Evolutionary conservation across 2,888 invertebrate genomes (phyloP).

Genomic region (Phaonia tiefii): DNA sequence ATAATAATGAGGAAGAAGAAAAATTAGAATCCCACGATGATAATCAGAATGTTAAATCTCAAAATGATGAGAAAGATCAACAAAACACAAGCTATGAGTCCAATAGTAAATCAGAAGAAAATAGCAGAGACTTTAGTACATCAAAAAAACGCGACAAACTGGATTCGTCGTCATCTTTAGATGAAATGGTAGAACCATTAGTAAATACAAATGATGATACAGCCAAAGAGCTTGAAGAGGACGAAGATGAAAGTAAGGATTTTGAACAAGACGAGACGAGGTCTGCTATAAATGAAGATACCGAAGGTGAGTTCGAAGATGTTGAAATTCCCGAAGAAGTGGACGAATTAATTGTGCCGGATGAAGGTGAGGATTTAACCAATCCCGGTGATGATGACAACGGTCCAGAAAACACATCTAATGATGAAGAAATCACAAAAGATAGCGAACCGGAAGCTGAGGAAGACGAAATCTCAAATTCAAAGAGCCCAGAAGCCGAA

Average conservation of each 20-base stretch:
- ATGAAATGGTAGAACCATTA: not conserved
- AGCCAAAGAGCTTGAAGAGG: not conserved
- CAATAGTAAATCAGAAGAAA: slow-evolving; percentile 5
- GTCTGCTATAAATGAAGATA: slow-evolving; percentile 29
- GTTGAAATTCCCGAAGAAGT: slow-evolving; percentile 58
- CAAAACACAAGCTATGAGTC: not conserved
- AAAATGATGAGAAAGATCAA: not conserved
- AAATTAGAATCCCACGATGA: not conserved
- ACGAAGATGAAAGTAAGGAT: slow-evolving; percentile 23
- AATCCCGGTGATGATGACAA: slow-evolving; percentile 44
- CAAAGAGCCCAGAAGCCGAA: slow-evolving; percentile 1
- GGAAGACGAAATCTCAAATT: slow-evolving; percentile 47
- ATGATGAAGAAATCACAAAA: slow-evolving; percentile 27
- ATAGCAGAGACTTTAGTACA: too few relatives aligned
- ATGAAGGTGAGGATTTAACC: slow-evolving; percentile 63
- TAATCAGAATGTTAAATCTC: not conserved
- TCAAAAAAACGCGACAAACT: too few relatives aligned
- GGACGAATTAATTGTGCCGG: slow-evolving; percentile 68
- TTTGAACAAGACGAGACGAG: not conserved
- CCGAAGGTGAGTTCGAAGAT: slow-evolving; percentile 54
- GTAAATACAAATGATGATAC: not conserved
- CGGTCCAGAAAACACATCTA: not conserved
- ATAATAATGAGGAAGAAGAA: not conserved
- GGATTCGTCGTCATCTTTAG: not conserved
- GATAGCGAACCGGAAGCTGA: slow-evolving; percentile 23